Base-by-base conservation (phyloP, 2,888 invertebrate genomes). In the Dicyrtomina minuta region DNA sequence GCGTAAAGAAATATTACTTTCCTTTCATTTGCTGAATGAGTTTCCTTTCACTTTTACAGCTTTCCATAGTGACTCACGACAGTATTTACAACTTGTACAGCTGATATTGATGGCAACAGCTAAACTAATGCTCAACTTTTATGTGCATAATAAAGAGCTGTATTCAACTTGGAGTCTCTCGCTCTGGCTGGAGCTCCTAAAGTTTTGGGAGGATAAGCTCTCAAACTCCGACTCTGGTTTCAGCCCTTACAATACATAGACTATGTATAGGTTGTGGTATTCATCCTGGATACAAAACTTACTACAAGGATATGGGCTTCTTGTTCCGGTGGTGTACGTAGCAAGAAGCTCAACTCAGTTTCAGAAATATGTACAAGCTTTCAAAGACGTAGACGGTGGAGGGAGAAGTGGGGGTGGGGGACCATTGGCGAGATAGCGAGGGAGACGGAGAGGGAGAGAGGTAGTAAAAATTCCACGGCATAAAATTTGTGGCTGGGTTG, bases 391-490 rank as follows among this genome's bases (percentile, higher is more conserved):
- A 2, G 13, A 22, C 51, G 33, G 33, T 33, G 33, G 8, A 33
- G 8, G 33, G 8, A 33, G 33, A 8, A 8, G 33, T 5, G 8
- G 26, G 15, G 26, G n/a, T 24, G 24, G 46, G 55, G 27, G 59
- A 27, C 2, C 13, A 46, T 12, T 46, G 6, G 6, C n/a, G 33
- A 8, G 33, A 33, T 5, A 55, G 15, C 24, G n/a, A 55, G 24
- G 46, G 55, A 58, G 59, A 27, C 2, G 26, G 5, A n/a, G 58
- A 15, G 20, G 58, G 41, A 59, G n/a, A 39, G 59, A 39, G 41
- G 41, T 8, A 59, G 59, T 43, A 59, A 59, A 59, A 59, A 12
- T 43, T 39, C 17, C n/a, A 39, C 27, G 58, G 41, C 41, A n/a
- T 33, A 8, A 55, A 55, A 55, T 55, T 55, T 55, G 55, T n/a